Conservation (phyloP, 2,797 vertebrate species). For the Halcyon smyrnensis region DNA sequence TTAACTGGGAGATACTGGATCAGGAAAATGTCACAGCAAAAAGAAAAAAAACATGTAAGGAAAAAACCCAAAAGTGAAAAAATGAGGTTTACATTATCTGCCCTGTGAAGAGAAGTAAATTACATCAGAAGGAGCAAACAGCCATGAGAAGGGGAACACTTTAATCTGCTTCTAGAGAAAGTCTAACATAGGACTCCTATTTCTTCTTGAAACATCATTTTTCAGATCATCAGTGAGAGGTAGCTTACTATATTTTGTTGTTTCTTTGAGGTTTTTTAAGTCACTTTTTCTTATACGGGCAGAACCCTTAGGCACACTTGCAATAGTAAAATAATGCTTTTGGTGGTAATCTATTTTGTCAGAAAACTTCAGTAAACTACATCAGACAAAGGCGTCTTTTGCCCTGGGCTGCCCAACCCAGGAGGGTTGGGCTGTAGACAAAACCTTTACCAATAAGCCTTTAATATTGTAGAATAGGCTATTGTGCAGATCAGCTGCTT, state of each 20-base stretch:
- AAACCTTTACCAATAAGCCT: constrained; percentile 19
- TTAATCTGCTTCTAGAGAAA: background rate
- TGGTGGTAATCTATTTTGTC: background rate
- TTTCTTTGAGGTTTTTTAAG: background rate
- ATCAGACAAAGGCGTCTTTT: background rate
- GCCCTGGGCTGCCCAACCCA: constrained; percentile 13
- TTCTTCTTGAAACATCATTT: background rate
- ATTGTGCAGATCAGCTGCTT: background rate
- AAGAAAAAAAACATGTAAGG: background rate
- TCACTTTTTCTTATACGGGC: background rate
- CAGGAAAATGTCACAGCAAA: background rate
- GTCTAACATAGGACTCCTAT: background rate
- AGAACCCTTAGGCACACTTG: background rate
- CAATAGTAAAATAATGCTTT: background rate
- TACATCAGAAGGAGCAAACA: background rate
- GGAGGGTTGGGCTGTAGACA: constrained; percentile 3
- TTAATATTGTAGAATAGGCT: background rate
- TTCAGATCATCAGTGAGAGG: background rate
- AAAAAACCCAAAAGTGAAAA: background rate
- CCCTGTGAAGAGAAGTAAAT: background rate
- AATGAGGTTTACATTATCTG: background rate
- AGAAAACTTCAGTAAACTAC: background rate
- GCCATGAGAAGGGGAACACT: background rate
- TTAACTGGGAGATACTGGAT: background rate
- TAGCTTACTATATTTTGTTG: background rate